A percentile compares a stretch with the other conserved stretches of the same genome.
phyloP scores from a whole-genome alignment of 2,797 vertebrate species.

The Gobio occitaniae region DNA sequence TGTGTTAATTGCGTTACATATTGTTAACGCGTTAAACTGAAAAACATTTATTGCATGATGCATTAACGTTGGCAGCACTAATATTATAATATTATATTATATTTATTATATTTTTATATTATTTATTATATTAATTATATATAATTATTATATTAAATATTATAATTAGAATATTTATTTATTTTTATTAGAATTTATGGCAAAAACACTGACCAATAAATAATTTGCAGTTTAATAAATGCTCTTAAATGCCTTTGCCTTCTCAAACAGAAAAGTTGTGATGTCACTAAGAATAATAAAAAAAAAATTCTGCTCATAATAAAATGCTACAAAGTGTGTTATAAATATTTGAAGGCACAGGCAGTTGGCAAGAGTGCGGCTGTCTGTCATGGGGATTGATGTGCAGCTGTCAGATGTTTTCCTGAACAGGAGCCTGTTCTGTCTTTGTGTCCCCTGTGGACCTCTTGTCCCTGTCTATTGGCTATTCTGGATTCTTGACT shows the following conservation, averaged over 20 bases:
- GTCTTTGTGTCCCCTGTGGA: slow-evolving; percentile 1
- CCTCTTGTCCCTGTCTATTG: not conserved
- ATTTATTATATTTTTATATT: no score
- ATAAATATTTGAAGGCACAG: slow-evolving; percentile 36
- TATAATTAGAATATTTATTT: not conserved
- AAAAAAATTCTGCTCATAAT: not conserved
- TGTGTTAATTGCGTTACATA: no score
- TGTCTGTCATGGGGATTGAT: slow-evolving; percentile 40
- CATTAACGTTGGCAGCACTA: no score
- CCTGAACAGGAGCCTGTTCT: slow-evolving; percentile 12
- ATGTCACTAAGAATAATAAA: not conserved
- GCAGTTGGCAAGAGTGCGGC: slow-evolving; percentile 25
- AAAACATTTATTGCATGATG: no score
- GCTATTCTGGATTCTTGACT: not conserved
- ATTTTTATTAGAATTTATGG: not conserved
- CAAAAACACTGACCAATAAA: not conserved
- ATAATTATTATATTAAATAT: not conserved
- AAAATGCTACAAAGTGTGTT: slow-evolving; percentile 4
- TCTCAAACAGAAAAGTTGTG: not conserved
- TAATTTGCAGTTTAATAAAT: not conserved
- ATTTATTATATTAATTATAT: no score
- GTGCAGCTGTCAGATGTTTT: slow-evolving; percentile 42
- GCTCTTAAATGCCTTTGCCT: not conserved
- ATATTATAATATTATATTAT: no score
- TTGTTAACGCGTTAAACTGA: no score